Evolutionary conservation across 2,888 invertebrate species (phyloP), one percentile per base, ranked within the genome.

Genomic region (Branchipolynoe longqiensis): DNA sequence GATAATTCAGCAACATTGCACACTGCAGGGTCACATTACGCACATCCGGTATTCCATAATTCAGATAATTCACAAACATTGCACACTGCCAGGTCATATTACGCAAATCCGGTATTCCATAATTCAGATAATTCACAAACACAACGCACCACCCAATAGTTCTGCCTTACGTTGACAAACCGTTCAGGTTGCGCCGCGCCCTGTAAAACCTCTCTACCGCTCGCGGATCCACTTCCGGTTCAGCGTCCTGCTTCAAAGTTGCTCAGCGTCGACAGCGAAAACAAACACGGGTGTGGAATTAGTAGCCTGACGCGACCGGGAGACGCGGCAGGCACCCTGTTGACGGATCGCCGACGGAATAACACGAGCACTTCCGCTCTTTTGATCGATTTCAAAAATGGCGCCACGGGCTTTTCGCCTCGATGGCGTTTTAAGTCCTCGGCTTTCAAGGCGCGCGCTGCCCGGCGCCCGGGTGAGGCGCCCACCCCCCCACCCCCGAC

Each of bases 311-410:
- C 78, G 48, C 78, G 41, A 12, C 48, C n/a, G 14, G 31, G 6
- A 54, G 33, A 54, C 41, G 38, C 41, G 38, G n/a, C 41, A 48
- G 31, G 3, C 48, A n/a, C n/a, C 4, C 28, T 78, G 78, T 78
- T 78, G 28, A 31, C 48, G 6, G 18, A 78, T 78, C 78, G 48
- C 1, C 14, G n/a, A 41, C 28, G 28, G 28, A 78, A 78, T 78
- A 78, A 78, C 41, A 41, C 28, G 31, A 1, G 0, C 48, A 41
- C 41, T 48, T 41, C 28, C 48, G 14, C 3, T 25, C 54, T 78
- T 78, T 78, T 78, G 78, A 78, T 78, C 78, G 78, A 78, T 78
- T 78, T 78, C 78, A 78, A 78, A 78, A 54, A 69, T 38, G 36
- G 1, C 33, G 69, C 36, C 36, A 69, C 38, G 69, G 36, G 4